These are phyloP conservation scores for Pseudolaguvia tuberculata DNA, from an alignment of 2,113 vertebrate genomes.

Conservation along the genomic window DNA sequence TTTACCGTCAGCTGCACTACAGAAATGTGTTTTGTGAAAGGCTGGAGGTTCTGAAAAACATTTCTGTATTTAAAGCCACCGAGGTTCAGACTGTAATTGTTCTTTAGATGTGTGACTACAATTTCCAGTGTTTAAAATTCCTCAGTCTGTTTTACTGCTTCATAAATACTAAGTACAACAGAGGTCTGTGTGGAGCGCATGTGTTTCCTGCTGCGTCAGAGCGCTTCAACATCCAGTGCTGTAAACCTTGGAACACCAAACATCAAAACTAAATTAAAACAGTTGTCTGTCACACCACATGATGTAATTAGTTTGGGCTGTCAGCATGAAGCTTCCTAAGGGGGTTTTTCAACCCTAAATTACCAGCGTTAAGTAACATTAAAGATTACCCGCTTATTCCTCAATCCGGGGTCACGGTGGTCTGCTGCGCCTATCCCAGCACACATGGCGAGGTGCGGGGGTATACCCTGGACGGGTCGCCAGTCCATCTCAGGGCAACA, in stretches of 20 bases:
- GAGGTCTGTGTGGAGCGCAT: slow-evolving; percentile 12
- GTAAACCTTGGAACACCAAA: not conserved
- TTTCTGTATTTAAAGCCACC: slow-evolving; percentile 28
- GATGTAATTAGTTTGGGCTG: not conserved
- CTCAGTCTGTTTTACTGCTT: slow-evolving; percentile 28
- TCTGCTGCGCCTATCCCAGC: too few relatives aligned
- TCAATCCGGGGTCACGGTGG: too few relatives aligned
- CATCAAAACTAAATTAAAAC: too few relatives aligned
- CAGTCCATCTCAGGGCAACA: too few relatives aligned
- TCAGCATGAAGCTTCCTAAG: not conserved
- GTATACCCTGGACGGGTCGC: too few relatives aligned
- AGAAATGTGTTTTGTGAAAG: slow-evolving; percentile 11
- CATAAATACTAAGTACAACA: slow-evolving; percentile 1
- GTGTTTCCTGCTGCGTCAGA: slow-evolving; percentile 14
- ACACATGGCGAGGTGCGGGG: too few relatives aligned
- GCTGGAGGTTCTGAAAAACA: slow-evolving; percentile 17
- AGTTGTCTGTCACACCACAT: not conserved
- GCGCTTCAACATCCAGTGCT: not conserved
- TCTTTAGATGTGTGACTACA: slow-evolving; percentile 29
- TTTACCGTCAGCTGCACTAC: not conserved
- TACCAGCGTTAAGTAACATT: too few relatives aligned
- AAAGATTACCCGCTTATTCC: too few relatives aligned
- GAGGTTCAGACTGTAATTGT: slow-evolving; percentile 24
- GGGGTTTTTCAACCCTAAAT: too few relatives aligned
- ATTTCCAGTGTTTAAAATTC: slow-evolving; percentile 47